Evolutionary conservation across 2,797 vertebrate species (phyloP).

Genomic region (Syngnathus rostellatus): DNA sequence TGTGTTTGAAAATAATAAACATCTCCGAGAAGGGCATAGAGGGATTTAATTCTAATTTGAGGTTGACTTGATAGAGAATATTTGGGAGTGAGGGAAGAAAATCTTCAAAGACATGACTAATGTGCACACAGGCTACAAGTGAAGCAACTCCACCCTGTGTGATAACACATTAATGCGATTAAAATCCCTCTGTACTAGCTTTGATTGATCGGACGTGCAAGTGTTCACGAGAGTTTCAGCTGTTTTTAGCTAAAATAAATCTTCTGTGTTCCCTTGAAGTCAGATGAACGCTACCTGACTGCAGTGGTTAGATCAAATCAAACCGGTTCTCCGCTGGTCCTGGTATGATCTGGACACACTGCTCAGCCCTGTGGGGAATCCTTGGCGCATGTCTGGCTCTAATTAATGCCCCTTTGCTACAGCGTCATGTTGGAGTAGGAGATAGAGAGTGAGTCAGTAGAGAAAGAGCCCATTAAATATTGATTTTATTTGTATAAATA

Average conservation of each 20-base stretch:
- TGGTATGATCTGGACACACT: conserved; percentile 38
- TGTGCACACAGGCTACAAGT: conserved; percentile 1
- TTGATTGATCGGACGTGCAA: not conserved
- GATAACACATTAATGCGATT: conserved; percentile 5
- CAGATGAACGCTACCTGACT: not conserved
- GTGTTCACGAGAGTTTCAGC: not conserved
- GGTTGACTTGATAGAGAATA: not conserved
- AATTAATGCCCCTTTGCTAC: conserved; percentile 55
- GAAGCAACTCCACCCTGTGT: conserved; percentile 1
- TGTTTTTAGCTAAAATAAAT: not conserved
- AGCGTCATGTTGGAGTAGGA: conserved; percentile 45
- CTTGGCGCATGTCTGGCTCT: conserved; percentile 48
- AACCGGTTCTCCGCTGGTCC: conserved; percentile 37
- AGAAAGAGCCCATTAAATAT: conserved; percentile 50
- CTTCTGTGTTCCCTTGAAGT: not conserved
- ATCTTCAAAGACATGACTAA: conserved; percentile 6
- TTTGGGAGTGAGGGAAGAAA: not conserved
- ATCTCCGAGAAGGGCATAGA: not conserved
- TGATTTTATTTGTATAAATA: conserved; percentile 64
- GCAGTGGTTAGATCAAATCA: conserved; percentile 17
- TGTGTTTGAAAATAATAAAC: not conserved
- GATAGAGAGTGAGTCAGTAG: conserved; percentile 24
- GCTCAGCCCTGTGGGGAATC: conserved; percentile 38
- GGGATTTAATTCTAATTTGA: not conserved
- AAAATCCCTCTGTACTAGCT: not conserved